phyloP scores from a whole-genome alignment of 2,888 invertebrate species.

The Pristionchus maxplancki region DNA sequence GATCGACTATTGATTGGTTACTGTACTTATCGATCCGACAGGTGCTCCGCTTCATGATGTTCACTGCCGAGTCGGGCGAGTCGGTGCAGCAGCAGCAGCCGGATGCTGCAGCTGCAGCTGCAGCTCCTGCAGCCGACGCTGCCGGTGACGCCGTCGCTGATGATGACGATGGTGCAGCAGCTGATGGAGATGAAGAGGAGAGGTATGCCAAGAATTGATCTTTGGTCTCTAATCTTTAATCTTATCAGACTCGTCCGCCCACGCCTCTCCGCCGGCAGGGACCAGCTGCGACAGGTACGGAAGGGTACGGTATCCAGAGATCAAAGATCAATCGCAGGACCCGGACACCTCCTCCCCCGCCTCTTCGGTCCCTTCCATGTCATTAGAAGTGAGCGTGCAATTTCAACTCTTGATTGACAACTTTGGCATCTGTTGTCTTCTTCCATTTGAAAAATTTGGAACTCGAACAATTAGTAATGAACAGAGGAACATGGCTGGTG shows the following conservation, averaged over 20 bases:
- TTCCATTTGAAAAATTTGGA: too few relatives aligned
- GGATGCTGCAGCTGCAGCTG: neutral
- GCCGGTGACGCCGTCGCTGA: too few relatives aligned
- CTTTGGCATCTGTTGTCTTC: too few relatives aligned
- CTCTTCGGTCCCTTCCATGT: too few relatives aligned
- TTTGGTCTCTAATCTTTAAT: neutral
- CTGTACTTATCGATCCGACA: neutral
- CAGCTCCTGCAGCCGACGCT: neutral
- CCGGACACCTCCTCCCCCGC: neutral
- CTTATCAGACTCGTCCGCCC: neutral
- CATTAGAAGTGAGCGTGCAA: too few relatives aligned
- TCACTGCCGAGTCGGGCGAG: slow-evolving; percentile 13
- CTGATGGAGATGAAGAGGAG: neutral
- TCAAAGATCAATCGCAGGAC: slow-evolving; percentile 19
- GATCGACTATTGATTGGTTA: slow-evolving; percentile 4
- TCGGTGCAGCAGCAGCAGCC: neutral
- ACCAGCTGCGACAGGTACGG: neutral
- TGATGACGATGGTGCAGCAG: too few relatives aligned
- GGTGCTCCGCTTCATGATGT: slow-evolving; percentile 48
- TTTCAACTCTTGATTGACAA: too few relatives aligned
- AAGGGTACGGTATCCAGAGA: neutral
- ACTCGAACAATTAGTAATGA: too few relatives aligned
- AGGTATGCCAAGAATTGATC: neutral
- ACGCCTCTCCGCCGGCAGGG: neutral
- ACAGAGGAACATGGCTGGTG: too few relatives aligned